Evolutionary conservation across 2,797 vertebrate genomes (phyloP).

Genomic region (Lindbergichthys nudifrons): DNA sequence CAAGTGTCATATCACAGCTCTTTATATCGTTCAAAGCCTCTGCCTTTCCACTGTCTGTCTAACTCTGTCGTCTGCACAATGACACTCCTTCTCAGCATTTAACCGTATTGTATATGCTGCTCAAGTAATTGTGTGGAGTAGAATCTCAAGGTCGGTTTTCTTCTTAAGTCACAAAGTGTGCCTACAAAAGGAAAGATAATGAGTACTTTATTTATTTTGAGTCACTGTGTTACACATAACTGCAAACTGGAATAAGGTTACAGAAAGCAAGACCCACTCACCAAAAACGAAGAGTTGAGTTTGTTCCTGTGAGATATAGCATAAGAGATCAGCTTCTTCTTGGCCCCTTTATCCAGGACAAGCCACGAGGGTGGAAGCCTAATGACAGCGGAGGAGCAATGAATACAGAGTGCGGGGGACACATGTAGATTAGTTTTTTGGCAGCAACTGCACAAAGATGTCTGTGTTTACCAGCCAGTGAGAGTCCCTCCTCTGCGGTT

Average conservation of each 20-base stretch:
- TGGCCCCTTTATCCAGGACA: constrained; percentile 45
- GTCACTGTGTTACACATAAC: constrained; percentile 7
- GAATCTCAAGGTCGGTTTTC: constrained; percentile 17
- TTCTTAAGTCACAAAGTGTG: constrained; percentile 34
- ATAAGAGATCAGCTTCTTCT: constrained; percentile 41
- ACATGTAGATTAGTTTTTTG: constrained; percentile 76
- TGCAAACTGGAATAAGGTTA: constrained; percentile 1
- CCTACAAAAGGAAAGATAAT: constrained; percentile 12
- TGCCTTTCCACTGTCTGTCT: constrained; percentile 6
- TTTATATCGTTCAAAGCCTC: constrained; percentile 8
- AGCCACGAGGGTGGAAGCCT: constrained; percentile 59
- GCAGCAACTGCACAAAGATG: constrained; percentile 71
- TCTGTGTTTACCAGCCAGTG: constrained; percentile 75
- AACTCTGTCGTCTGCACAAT: constrained; percentile 5
- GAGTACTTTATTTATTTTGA: constrained; percentile 27
- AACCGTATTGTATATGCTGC: constrained; percentile 1
- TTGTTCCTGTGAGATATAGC: constrained; percentile 42
- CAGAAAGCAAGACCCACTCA: constrained; percentile 1
- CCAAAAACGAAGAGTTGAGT: constrained; percentile 46
- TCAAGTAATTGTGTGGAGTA: constrained; percentile 17
- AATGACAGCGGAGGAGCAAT: constrained; percentile 59
- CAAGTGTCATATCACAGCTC: constrained; percentile 8
- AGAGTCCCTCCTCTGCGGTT: constrained; percentile 72
- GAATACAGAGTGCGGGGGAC: constrained; percentile 68
- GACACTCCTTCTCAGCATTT: constrained; percentile 7